These are phyloP conservation scores for Trachelus tabidus DNA, from an alignment of 2,888 invertebrate species.

Conservation along the genomic window DNA sequence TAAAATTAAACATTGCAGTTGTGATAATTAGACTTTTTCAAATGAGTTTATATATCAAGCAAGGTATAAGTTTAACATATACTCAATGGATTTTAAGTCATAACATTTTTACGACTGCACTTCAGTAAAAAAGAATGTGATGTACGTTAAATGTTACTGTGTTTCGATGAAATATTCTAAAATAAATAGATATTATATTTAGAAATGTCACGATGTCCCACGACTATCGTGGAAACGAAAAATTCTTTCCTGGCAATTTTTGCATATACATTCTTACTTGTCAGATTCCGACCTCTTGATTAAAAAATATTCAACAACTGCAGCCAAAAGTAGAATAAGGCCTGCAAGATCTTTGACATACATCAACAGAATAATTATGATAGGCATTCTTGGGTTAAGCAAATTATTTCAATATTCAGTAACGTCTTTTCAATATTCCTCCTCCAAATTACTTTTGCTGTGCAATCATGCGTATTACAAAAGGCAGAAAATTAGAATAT, in stretches of 20 bases:
- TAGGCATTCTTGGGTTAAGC: background rate
- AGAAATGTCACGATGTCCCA: no score
- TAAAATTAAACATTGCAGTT: no score
- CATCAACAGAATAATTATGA: background rate
- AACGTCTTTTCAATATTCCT: background rate
- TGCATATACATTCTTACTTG: background rate
- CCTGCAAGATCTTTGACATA: background rate
- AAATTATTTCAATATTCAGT: background rate
- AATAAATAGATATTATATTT: no score
- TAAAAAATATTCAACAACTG: background rate
- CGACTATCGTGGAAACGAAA: no score
- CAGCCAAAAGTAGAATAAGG: background rate
- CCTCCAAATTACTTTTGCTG: background rate
- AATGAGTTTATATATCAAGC: no score
- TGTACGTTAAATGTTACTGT: no score
- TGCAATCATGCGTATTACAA: background rate
- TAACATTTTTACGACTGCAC: no score
- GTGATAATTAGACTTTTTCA: no score
- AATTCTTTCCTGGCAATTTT: background rate
- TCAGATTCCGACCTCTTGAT: background rate
- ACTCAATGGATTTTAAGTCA: no score
- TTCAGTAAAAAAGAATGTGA: no score
- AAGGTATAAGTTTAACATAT: no score
- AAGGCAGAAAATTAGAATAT: background rate
- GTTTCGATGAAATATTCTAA: no score